Evolutionary conservation across 2,888 invertebrate species (phyloP).

Genomic region (Beris morrisii): DNA sequence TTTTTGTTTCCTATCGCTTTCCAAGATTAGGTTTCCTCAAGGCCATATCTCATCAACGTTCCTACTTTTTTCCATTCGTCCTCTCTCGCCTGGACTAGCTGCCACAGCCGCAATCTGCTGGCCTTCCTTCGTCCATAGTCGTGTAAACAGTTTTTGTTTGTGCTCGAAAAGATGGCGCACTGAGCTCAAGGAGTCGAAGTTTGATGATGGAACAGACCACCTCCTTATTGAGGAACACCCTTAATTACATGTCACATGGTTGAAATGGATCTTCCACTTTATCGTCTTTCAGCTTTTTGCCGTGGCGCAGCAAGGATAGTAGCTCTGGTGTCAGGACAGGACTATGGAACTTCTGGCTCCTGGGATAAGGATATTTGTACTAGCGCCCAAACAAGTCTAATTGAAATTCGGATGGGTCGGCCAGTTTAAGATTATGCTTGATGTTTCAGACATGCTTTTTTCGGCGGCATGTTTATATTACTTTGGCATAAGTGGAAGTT

Average conservation of each 20-base stretch:
- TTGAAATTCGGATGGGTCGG: conserved; percentile 23
- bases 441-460: conserved; percentile 7
- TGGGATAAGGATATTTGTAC: too few species aligned
- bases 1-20: conserved; percentile 4
- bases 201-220: too few species aligned
- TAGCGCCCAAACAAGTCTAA: conserved; percentile 4
- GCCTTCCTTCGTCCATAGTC: too few species aligned
- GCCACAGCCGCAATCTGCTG: neutral
- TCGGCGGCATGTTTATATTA: neutral
- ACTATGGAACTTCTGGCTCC: neutral
- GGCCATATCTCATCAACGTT: neutral
- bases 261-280: conserved; percentile 14
- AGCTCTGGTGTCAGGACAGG: neutral
- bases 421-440: conserved; percentile 18
- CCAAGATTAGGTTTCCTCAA: conserved; percentile 20
- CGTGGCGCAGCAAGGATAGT: too few species aligned
- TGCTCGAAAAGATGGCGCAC: too few species aligned
- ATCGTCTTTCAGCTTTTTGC: neutral
- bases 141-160: too few species aligned
- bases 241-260: conserved; percentile 29
- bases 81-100: neutral
- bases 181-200: too few species aligned
- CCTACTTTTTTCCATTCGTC: too few species aligned
- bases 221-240: neutral
- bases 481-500: neutral